Evolutionary conservation across 2,113 vertebrate species (phyloP).

Genomic region (Misgurnus anguillicaudatus): DNA sequence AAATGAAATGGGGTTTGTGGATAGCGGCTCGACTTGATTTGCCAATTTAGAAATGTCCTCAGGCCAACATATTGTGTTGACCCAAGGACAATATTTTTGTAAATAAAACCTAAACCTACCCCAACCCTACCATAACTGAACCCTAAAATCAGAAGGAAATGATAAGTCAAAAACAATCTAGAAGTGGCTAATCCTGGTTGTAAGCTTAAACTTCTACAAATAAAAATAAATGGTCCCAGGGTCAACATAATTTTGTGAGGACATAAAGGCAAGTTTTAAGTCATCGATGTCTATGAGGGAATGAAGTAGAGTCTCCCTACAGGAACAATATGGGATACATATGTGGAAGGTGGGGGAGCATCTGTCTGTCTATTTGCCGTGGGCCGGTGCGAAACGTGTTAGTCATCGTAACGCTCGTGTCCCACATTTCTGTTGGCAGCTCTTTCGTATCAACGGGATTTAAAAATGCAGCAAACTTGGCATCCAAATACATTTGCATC

Average conservation of each 20-base stretch:
- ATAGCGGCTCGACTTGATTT: too few species aligned
- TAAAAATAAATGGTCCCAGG: too few species aligned
- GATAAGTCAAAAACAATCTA: too few species aligned
- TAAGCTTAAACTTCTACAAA: too few species aligned
- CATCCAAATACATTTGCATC: neutral
- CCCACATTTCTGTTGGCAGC: conserved; percentile 65
- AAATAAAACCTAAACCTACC: too few species aligned
- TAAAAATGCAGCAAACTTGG: conserved; percentile 64
- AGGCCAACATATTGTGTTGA: too few species aligned
- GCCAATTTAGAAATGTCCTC: too few species aligned
- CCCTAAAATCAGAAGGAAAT: too few species aligned
- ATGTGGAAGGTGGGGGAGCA: conserved; percentile 49
- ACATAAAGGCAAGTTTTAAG: neutral
- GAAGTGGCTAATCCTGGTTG: too few species aligned
- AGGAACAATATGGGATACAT: conserved; percentile 59
- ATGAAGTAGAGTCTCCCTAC: conserved; percentile 8
- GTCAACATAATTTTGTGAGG: too few species aligned
- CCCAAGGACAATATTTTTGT: too few species aligned
- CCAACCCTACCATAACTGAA: too few species aligned
- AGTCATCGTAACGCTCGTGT: conserved; percentile 65
- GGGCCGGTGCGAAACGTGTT: conserved; percentile 63
- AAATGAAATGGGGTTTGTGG: neutral
- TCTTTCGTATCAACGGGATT: conserved; percentile 70
- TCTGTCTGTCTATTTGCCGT: conserved; percentile 58
- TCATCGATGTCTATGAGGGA: neutral